These are phyloP conservation scores for Eudemis profundana DNA, from an alignment of 2,888 invertebrate genomes.

Conservation along the genomic window DNA sequence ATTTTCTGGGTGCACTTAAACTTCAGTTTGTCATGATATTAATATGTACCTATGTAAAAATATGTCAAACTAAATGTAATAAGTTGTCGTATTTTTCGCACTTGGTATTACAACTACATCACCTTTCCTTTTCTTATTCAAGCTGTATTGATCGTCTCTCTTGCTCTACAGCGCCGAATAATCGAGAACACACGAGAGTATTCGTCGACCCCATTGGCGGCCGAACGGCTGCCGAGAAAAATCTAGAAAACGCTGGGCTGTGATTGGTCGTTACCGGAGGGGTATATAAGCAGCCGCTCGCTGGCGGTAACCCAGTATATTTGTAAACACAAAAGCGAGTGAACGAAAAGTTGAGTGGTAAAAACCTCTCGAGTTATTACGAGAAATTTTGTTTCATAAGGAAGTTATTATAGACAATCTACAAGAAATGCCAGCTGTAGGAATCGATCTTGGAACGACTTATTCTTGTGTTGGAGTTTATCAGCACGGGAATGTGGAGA, in stretches of 20 bases:
- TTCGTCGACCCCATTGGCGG: slow-evolving; percentile 21
- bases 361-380: slow-evolving; percentile 36
- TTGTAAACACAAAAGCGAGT: slow-evolving; percentile 44
- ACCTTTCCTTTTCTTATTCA: slow-evolving; percentile 11
- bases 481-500: slow-evolving; percentile 89
- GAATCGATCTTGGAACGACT: slow-evolving; percentile 79
- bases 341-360: slow-evolving; percentile 24
- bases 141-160: neutral
- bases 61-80: neutral
- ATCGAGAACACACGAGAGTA: slow-evolving; percentile 29
- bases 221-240: slow-evolving; percentile 36
- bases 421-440: slow-evolving; percentile 62
- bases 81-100: neutral
- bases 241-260: slow-evolving; percentile 43
- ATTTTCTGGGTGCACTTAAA: no score
- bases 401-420: slow-evolving; percentile 38
- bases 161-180: slow-evolving; percentile 9
- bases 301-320: slow-evolving; percentile 45
- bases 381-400: slow-evolving; percentile 33
- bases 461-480: slow-evolving; percentile 91
- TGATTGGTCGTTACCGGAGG: slow-evolving; percentile 44
- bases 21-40: neutral
- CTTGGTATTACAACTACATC: slow-evolving; percentile 19
- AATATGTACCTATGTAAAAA: neutral
- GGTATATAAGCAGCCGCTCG: slow-evolving; percentile 45